A percentile compares a stretch with the other conserved stretches of the same genome.
Evolutionary conservation across 2,113 vertebrate genomes (phyloP).

Genomic region (Rhadina sibilatrix): DNA sequence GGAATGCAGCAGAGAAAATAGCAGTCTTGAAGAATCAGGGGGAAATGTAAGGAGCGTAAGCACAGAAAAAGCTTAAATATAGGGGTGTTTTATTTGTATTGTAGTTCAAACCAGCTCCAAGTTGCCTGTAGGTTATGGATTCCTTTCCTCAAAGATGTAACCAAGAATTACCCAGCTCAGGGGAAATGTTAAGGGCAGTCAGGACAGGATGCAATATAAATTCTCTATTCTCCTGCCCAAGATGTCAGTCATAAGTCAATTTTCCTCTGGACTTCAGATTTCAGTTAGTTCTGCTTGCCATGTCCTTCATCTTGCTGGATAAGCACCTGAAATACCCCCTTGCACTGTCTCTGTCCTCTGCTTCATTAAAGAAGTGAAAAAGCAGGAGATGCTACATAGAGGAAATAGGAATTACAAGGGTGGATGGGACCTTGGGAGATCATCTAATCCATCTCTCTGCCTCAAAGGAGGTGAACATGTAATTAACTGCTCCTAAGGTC

Average conservation of each 20-base stretch:
- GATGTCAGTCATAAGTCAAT: constrained; percentile 15
- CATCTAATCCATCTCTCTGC: constrained; percentile 48
- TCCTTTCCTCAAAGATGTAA: not conserved
- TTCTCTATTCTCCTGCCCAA: not conserved
- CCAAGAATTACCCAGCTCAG: not conserved
- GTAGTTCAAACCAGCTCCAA: not conserved
- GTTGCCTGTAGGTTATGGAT: not conserved
- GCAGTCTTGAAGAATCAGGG: not conserved
- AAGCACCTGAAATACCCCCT: constrained; percentile 25
- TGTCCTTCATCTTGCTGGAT: constrained; percentile 39
- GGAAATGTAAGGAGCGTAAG: not conserved
- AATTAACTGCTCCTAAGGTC: constrained; percentile 55
- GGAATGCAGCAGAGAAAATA: constrained; percentile 3
- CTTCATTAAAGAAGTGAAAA: constrained; percentile 44
- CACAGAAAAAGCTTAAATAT: not conserved
- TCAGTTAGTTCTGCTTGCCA: not conserved
- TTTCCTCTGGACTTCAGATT: constrained; percentile 6
- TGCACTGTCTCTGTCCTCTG: not conserved
- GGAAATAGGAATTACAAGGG: not conserved
- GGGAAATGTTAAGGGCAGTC: not conserved
- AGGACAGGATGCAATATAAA: not conserved
- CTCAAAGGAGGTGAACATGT: constrained; percentile 33
- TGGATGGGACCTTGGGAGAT: constrained; percentile 37
- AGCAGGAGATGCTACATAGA: not conserved
- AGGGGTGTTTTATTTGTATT: not conserved